Conservation (phyloP, 37 sponge, comb jelly and placozoan species). For the Hormiphora californensis region DNA sequence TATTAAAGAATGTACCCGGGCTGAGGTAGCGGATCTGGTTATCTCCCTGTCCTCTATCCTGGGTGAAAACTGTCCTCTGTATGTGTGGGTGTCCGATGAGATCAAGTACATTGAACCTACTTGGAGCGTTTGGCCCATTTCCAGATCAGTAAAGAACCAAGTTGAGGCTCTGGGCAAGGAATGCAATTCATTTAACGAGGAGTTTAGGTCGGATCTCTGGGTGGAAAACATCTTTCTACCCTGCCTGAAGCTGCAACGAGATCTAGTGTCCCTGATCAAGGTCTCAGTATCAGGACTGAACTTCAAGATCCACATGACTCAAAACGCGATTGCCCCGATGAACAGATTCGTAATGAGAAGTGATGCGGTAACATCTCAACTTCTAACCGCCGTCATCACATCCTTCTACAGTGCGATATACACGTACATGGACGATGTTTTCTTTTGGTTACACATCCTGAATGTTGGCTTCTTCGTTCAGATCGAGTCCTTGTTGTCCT, state of each 20-base stretch:
- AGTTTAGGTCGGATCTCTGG: background rate
- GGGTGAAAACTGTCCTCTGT: background rate
- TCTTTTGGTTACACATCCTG: background rate
- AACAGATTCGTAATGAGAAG: background rate
- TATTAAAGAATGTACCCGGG: background rate
- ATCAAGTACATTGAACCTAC: background rate
- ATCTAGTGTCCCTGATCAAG: background rate
- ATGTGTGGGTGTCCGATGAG: background rate
- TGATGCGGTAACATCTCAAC: background rate
- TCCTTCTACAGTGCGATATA: background rate
- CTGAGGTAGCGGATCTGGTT: constrained; percentile 7
- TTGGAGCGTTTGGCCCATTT: background rate
- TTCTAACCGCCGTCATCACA: background rate
- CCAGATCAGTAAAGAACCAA: background rate
- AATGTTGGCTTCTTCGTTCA: constrained; percentile 2
- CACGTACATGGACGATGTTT: constrained; percentile 5
- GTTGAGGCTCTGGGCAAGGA: background rate
- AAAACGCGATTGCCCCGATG: background rate
- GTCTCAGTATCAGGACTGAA: background rate
- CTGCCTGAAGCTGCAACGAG: background rate
- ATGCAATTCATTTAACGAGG: background rate
- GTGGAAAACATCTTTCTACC: background rate
- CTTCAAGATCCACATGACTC: background rate
- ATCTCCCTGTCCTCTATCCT: background rate
- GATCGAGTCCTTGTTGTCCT: constrained; percentile 1